Percentiles rank a stretch among this genome's conserved stretches.
These are phyloP conservation scores for Allolobophora icterica DNA, from an alignment of 2,888 invertebrate species.

Conservation along the genomic window DNA sequence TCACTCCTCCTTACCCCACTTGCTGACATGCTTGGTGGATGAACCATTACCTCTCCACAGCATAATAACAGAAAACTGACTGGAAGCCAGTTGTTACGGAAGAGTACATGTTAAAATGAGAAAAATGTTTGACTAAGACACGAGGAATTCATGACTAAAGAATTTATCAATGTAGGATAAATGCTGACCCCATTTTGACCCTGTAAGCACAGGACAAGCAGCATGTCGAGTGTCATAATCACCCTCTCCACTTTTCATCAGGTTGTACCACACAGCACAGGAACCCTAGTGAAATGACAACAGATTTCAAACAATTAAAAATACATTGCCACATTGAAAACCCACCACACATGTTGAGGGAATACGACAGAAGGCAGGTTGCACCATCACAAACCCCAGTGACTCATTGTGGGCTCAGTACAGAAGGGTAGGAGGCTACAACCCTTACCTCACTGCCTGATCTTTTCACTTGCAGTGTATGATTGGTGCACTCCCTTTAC, in stretches of 20 bases:
- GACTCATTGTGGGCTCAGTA: not conserved
- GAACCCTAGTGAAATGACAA: slow-evolving; percentile 69
- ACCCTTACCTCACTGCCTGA: not conserved
- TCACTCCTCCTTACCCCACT: no score
- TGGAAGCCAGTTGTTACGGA: not conserved
- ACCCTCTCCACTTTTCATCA: slow-evolving; percentile 87
- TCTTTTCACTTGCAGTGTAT: not conserved
- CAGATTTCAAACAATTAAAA: not conserved
- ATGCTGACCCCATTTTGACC: slow-evolving; percentile 89
- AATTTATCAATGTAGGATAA: no score
- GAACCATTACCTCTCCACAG: not conserved
- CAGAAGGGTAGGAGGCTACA: not conserved
- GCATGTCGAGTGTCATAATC: slow-evolving; percentile 89
- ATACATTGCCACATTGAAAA: not conserved
- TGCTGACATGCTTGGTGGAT: no score
- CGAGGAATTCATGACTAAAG: not conserved
- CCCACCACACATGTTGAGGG: not conserved
- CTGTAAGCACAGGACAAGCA: slow-evolving; percentile 92
- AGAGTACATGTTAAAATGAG: not conserved
- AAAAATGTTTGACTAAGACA: not conserved
- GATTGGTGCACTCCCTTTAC: not conserved
- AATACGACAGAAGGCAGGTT: not conserved
- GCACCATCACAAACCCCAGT: not conserved
- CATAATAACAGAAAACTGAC: not conserved
- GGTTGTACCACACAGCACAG: slow-evolving; percentile 94